phyloP scores from a whole-genome alignment of 2,113 vertebrate genomes.

The Sarotherodon lohbergeri region DNA sequence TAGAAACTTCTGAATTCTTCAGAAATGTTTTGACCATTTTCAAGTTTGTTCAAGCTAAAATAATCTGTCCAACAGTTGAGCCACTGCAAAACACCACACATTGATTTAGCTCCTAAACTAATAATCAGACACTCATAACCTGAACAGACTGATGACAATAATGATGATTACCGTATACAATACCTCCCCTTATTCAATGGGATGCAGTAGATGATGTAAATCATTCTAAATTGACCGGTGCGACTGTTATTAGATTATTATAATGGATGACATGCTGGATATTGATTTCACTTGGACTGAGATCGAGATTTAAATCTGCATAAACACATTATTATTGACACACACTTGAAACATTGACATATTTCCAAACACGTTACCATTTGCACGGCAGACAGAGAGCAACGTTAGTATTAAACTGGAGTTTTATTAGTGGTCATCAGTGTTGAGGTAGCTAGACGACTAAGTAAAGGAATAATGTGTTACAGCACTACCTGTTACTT shows the following conservation, averaged over 20 bases:
- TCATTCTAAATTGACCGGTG: neutral
- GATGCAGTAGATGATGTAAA: neutral
- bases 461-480: neutral
- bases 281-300: neutral
- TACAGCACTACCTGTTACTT: accelerated
- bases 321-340: neutral
- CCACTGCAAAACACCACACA: neutral
- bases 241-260: neutral
- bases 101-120: neutral
- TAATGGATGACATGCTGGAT: neutral
- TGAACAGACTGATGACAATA: neutral
- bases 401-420: neutral
- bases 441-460: neutral
- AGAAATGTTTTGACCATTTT: neutral
- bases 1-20: neutral
- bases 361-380: neutral
- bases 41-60: neutral
- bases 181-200: neutral
- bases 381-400: neutral
- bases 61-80: accelerated
- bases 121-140: neutral
- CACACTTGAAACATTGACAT: neutral
- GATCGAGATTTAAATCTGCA: neutral
- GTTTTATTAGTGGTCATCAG: neutral
- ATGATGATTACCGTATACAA: neutral